Percentiles rank a stretch among this genome's conserved stretches.
These are phyloP conservation scores for Lepeophtheirus nordmannii DNA, from an alignment of 2,888 invertebrate species.

Conservation along the genomic window DNA sequence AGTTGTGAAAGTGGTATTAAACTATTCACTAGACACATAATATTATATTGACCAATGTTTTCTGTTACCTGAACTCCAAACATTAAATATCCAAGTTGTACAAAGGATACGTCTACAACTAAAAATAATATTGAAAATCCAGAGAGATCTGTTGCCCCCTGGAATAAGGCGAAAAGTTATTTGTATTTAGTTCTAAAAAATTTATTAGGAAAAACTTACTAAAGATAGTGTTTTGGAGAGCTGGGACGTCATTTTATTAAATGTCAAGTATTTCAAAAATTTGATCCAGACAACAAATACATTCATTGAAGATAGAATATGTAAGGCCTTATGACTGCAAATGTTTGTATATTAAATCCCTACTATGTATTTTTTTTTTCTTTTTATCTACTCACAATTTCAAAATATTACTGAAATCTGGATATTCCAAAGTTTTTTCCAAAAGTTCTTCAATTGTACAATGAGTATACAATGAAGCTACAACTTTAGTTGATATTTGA, in stretches of 20 bases:
- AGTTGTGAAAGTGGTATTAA: not conserved
- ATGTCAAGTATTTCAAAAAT: conserved; percentile 56
- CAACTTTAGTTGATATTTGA: not conserved
- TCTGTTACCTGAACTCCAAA: conserved; percentile 49
- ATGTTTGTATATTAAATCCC: not conserved
- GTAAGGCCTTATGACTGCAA: conserved; percentile 41
- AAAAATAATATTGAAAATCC: conserved; percentile 50
- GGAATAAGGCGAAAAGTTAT: too few species aligned
- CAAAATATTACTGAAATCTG: conserved; percentile 11
- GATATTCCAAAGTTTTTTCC: conserved; percentile 13
- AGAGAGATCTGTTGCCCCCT: conserved; percentile 41
- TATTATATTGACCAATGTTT: not conserved
- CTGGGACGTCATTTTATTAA: conserved; percentile 57
- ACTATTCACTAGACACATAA: not conserved
- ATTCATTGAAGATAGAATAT: conserved; percentile 44
- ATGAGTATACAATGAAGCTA: not conserved
- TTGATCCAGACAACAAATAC: conserved; percentile 55
- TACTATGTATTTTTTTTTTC: too few species aligned
- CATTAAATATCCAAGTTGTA: conserved; percentile 51
- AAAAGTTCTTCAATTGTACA: not conserved
- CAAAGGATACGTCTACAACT: conserved; percentile 57
- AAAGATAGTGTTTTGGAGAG: conserved; percentile 50
- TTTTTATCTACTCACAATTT: not conserved
- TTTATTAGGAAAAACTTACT: too few species aligned
- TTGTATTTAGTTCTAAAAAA: too few species aligned